Evolutionary conservation across 2,888 invertebrate species (phyloP), one percentile per base, ranked within the genome.

Genomic region (Eristalinus aeneus): DNA sequence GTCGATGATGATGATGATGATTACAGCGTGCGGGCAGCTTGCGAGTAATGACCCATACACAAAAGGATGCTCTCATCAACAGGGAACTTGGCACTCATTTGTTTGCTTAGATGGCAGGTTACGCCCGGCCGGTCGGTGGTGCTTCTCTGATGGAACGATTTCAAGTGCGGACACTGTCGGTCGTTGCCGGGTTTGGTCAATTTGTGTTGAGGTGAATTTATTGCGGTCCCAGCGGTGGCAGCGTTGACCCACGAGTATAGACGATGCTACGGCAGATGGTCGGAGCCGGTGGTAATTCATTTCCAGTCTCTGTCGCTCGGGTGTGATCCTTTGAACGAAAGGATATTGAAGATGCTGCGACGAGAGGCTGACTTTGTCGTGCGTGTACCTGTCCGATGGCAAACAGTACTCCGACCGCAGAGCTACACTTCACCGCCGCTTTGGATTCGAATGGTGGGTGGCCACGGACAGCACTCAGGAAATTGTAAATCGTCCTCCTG

Each of bases 11-110:
- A 63, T 9, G 56, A 58, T 11, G 36, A 71, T 71, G 73, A 79
- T 68, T 67, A 68, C 68, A 32, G 56, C 53, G 58, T 27, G 9
- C 22, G 32, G 32, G 32, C 60, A 68, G 56, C 80, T 64, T 81
- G 80, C 76, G 69, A 81, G 73, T 85, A 81, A 85, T 81, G 81
- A 54, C 56, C 85, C 85, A 85, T 76, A 73, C 81, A 85, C 72
- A 73, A 81, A 81, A 73, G 76, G 85, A 77, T 77, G 77, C 60
- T 77, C 68, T 72, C 68, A 85, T 79, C 81, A 81, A 81, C 72
- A 73, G 32, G 36, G 68, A 65, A 73, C 76, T 81, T 73, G 81
- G 39, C 81, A 77, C 63, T 85, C 85, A 85, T 85, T 81, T 81
- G 77, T 81, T 63, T 76, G 79, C 58, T 80, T 58, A 12, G 68